These are phyloP conservation scores for Probosciger aterrimus DNA, from an alignment of 2,113 vertebrate genomes.

Conservation along the genomic window DNA sequence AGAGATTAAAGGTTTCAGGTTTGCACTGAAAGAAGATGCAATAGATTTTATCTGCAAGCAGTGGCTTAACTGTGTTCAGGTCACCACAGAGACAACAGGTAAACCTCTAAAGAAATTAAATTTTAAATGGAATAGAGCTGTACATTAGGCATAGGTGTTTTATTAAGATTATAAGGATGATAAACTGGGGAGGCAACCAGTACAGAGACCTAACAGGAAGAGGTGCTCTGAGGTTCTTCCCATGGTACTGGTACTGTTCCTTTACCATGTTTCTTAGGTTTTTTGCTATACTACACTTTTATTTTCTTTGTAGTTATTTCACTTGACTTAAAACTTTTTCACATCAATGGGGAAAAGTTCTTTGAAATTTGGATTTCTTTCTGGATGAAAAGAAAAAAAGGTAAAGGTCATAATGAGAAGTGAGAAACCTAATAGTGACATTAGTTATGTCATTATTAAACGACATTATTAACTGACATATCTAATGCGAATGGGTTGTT, in stretches of 20 bases:
- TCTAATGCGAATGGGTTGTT: neutral
- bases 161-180: neutral
- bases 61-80: too few relatives aligned
- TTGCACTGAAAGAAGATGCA: neutral
- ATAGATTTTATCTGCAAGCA: neutral
- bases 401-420: neutral
- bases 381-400: neutral
- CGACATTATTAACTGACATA: neutral
- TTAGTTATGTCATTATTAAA: neutral
- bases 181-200: neutral
- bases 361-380: neutral
- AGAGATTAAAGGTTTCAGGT: neutral
- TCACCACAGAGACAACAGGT: neutral
- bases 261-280: neutral
- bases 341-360: neutral
- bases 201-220: neutral
- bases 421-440: neutral
- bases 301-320: neutral
- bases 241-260: neutral
- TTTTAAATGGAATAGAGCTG: neutral
- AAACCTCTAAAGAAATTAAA: neutral
- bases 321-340: neutral
- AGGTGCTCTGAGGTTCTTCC: neutral
- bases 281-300: neutral
- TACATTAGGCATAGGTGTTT: neutral